Base-by-base conservation (phyloP, 2,888 invertebrate genomes). In the Celastrina argiolus region DNA sequence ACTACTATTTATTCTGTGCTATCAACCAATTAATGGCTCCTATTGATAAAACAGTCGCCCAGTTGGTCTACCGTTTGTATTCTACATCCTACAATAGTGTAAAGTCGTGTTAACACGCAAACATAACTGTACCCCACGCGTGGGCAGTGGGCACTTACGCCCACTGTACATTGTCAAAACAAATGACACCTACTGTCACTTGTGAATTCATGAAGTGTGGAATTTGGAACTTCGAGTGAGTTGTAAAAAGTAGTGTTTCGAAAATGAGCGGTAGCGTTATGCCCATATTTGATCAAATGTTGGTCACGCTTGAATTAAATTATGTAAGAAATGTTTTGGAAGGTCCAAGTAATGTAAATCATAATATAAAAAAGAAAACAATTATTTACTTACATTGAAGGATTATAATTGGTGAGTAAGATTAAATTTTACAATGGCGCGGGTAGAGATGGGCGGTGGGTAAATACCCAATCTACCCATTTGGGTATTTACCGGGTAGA, bases 91-190 rank as follows among this genome's bases (percentile, higher is more conserved):
- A 26, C 63, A 18, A 34, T 39, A 39, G 22, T 63, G 63, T 22
- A 41, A 63, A 39, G 22, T 39, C 39, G 26, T 26, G 22, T 22
- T 26, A 63, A 36, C 41, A 63, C 22, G n/a, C 10, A 39, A 41
- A 63, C 39, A 63, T 63, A 63, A 22, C 41, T 63, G 22, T 39
- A 36, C 18, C 45, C 45, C 51, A 22, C 26, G 51, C 22, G 22
- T 51, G 51, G 51, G 51, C 22, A 26, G 51, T 2, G 51, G 51
- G 22, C 22, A 51, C 51, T 51, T 51, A 26, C 22, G 51, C 51
- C 51, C 51, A 51, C 51, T 14, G 14, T 26, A 16, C 36, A 36
- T 36, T 12, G 12, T 36, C 36, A 36, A 36, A 12, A 51, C 51
- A 51, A 51, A 51, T 51, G 26, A 51, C 51, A 51, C 51, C 22